Evolutionary conservation across 2,113 vertebrate species (phyloP).

Genomic region (Pelusios castaneus): DNA sequence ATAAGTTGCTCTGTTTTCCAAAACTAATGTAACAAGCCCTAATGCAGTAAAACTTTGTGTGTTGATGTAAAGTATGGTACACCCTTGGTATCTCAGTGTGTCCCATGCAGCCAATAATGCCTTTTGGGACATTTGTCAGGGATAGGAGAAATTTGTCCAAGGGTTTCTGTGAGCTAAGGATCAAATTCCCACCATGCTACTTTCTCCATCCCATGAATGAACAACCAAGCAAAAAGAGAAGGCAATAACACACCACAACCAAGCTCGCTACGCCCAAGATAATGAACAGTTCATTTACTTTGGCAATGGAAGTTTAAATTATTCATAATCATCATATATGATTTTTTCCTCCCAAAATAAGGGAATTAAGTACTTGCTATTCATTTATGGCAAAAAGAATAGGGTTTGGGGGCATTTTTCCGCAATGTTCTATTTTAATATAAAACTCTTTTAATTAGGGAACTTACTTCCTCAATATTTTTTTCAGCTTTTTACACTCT

Average conservation of each 20-base stretch:
- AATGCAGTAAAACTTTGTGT: background rate
- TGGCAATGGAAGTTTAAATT: background rate
- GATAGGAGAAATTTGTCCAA: background rate
- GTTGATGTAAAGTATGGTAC: background rate
- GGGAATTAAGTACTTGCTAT: background rate
- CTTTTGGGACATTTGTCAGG: background rate
- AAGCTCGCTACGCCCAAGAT: background rate
- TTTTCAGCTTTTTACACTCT: background rate
- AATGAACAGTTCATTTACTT: background rate
- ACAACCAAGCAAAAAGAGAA: background rate
- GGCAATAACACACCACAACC: background rate
- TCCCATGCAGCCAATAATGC: background rate
- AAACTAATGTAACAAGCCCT: background rate
- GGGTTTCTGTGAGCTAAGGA: background rate
- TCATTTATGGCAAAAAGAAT: rapidly evolving
- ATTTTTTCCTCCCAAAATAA: background rate
- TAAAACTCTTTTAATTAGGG: background rate
- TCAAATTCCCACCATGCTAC: background rate
- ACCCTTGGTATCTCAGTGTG: background rate
- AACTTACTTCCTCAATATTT: slow-evolving; percentile 6
- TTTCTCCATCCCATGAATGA: background rate
- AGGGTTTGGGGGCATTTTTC: background rate
- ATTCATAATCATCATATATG: background rate
- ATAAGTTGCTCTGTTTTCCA: background rate
- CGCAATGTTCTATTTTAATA: background rate